A percentile compares a stretch with the other conserved stretches of the same genome.
Conservation (phyloP, 1,140 invertebrate genomes). For the Drosophila athabasca region DNA sequence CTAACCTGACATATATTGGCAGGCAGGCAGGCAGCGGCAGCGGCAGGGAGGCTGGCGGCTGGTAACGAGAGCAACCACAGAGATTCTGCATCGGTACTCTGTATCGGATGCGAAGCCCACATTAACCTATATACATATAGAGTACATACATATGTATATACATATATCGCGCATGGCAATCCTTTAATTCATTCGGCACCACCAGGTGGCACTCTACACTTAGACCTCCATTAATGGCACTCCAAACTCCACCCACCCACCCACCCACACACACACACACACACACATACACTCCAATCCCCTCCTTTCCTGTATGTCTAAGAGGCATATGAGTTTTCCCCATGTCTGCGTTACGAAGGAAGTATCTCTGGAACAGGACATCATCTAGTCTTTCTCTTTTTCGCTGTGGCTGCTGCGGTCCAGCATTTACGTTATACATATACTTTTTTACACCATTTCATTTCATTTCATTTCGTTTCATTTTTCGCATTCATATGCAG, state of each 20-base stretch:
- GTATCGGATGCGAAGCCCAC: conserved; percentile 3
- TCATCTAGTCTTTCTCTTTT: not conserved
- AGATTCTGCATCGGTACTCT: not conserved
- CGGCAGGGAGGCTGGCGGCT: conserved; percentile 2
- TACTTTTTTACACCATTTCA: conserved; percentile 33
- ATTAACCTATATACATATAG: conserved; percentile 9
- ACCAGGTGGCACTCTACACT: conserved; percentile 3
- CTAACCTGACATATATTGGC: conserved; percentile 46
- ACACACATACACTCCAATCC: too few relatives aligned
- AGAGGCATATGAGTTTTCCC: too few relatives aligned
- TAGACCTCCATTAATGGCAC: not conserved
- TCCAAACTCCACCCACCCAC: not conserved
- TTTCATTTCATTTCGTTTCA: conserved; percentile 13
- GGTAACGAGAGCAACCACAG: too few relatives aligned
- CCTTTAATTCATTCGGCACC: conserved; percentile 38
- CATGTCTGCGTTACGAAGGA: not conserved
- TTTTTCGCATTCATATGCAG: conserved; percentile 6
- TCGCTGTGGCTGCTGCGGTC: conserved; percentile 16
- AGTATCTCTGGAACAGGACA: not conserved
- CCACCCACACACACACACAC: too few relatives aligned
- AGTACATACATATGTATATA: too few relatives aligned
- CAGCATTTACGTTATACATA: conserved; percentile 29
- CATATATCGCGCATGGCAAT: not conserved
- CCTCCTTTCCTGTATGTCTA: too few relatives aligned
- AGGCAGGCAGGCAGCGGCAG: not conserved